A percentile compares a stretch with the other conserved stretches of the same genome.
These are phyloP conservation scores for Cassiopea andromeda DNA, from an alignment of 30 jellyfish, hydroid and myxozoan genomes.

Conservation along the genomic window DNA sequence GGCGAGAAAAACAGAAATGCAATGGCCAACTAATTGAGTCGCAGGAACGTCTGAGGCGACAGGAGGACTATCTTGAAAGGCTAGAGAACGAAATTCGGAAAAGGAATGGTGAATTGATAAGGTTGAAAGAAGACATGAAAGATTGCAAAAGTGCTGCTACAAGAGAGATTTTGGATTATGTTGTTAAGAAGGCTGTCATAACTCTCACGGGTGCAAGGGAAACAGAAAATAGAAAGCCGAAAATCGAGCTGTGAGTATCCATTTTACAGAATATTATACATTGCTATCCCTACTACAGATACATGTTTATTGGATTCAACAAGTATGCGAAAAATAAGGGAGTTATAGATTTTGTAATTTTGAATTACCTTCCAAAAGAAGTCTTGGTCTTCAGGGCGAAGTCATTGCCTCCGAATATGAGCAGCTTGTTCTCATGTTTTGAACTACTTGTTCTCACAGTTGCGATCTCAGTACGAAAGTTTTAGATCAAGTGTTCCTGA, in stretches of 20 bases:
- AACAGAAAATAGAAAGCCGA: background rate
- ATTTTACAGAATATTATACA: background rate
- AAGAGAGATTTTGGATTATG: slow-evolving; percentile 56
- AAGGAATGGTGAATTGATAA: slow-evolving; percentile 47
- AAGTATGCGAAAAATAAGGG: no score
- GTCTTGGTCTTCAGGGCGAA: no score
- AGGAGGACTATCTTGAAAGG: slow-evolving; percentile 6
- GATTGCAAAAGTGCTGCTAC: slow-evolving; percentile 67
- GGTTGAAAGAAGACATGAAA: slow-evolving; percentile 45
- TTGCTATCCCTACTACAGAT: no score
- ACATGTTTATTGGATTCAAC: no score
- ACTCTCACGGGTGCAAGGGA: background rate
- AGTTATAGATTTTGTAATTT: no score
- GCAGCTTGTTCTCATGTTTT: no score
- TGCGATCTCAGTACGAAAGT: no score
- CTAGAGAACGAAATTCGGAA: slow-evolving; percentile 23
- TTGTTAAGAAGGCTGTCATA: slow-evolving; percentile 57
- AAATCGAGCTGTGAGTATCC: slow-evolving; percentile 14
- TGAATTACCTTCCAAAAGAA: no score
- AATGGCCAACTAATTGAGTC: slow-evolving; percentile 42
- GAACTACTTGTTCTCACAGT: no score
- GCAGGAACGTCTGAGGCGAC: slow-evolving; percentile 22
- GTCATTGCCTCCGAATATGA: no score
- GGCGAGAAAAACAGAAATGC: slow-evolving; percentile 49
- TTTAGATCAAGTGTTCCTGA: no score